Evolutionary conservation across 2,797 vertebrate species (phyloP), one percentile per base, ranked within the genome.

Genomic region (Sardinella longiceps): DNA sequence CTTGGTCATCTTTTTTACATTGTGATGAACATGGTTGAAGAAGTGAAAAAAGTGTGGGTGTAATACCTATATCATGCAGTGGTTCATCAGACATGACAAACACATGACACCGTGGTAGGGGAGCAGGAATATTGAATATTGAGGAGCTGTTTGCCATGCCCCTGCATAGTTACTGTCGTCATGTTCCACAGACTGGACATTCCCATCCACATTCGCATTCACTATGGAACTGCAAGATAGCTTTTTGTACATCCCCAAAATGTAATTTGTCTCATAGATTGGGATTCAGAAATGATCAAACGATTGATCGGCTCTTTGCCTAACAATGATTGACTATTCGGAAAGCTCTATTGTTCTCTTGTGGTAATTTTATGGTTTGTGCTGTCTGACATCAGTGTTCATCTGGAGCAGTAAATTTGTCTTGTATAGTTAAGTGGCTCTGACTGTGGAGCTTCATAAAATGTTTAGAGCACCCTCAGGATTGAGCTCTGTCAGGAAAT

Each of bases 371-470:
- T 30, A 74, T 39, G 66, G 33, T 15, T 37, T 14, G 15, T 14
- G 80, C n/a, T 81, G 45, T 25, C 60, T 37, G 82, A 74, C 63
- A 70, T 82, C 12, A 81, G 30, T 50, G 48, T 20, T 83, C 43
- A 28, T 46, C 25, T 43, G 30, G 51, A 20, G 58, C 60, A 23
- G 80, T 87, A 81, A 86, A 86, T 85, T 43, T 86, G 46, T 86
- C 58, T 18, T 82, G 30, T 9, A 7, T 10, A 51, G 80, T 81
- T 74, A 83, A 80, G 58, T 81, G 77, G 77, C 45, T 82, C 43
- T 53, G 45, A 83, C 83, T 53, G 66, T 77, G 50, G 50, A 84
- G 84, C 9, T 28, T 30, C 46, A 37, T 86, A 45, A 86, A 82
- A 46, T 85, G 82, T 86, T 81, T 84, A 83, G 56, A 25, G 50